A percentile compares a stretch with the other conserved stretches of the same genome.
These are phyloP conservation scores for Camponotus floridanus DNA, from an alignment of 1,140 invertebrate species.

Conservation along the genomic window DNA sequence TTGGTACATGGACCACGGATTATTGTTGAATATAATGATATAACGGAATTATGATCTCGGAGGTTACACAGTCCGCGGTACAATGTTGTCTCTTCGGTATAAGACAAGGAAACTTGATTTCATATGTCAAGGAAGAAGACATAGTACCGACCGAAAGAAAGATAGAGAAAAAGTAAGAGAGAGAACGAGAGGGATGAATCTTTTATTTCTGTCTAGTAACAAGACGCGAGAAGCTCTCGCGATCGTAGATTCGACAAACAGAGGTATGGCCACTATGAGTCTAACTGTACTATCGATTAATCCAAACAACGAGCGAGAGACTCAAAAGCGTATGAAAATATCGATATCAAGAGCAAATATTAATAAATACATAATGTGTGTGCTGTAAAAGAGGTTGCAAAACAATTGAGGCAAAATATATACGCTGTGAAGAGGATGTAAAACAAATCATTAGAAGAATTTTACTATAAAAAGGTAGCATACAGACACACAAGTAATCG, in stretches of 20 bases:
- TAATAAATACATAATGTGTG: neutral
- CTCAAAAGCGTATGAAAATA: neutral
- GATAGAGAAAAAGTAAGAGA: neutral
- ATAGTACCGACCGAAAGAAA: neutral
- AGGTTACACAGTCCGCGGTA: constrained; percentile 62
- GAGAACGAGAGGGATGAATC: constrained; percentile 23
- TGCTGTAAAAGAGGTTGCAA: neutral
- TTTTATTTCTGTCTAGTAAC: constrained; percentile 58
- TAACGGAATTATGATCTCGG: constrained; percentile 79
- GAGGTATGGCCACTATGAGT: neutral
- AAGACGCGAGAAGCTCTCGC: constrained; percentile 49
- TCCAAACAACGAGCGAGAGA: neutral
- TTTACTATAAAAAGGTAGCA: neutral
- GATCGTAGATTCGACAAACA: constrained; percentile 40
- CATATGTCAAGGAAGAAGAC: constrained; percentile 15
- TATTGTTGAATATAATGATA: constrained; percentile 80
- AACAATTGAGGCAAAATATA: neutral
- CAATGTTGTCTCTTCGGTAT: constrained; percentile 41
- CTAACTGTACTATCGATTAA: constrained; percentile 57
- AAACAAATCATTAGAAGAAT: neutral
- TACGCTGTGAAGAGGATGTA: neutral
- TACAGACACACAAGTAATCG: neutral
- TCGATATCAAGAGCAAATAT: neutral
- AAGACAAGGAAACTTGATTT: constrained; percentile 27
- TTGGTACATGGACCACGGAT: constrained; percentile 41